Evolutionary conservation across 2,797 vertebrate genomes (phyloP).

Genomic region (Sebastes kiyomatsui): DNA sequence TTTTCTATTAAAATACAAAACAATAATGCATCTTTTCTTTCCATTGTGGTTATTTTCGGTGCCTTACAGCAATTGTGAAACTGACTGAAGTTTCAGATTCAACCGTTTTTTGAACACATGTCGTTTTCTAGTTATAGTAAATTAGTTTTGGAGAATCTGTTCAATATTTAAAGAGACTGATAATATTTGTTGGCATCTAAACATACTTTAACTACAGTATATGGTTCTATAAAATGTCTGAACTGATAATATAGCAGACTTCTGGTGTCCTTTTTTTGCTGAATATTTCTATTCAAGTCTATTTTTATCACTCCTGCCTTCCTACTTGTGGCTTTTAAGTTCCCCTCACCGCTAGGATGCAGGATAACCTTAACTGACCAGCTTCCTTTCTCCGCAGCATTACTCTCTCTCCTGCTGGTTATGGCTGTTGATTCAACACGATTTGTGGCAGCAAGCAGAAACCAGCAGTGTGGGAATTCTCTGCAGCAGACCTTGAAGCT

Average conservation of each 20-base stretch:
- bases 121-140: not conserved
- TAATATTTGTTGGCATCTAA: not conserved
- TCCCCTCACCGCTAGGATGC: constrained; percentile 32
- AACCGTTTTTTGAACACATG: not conserved
- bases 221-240: not conserved
- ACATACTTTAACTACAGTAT: not conserved
- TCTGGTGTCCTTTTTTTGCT: not conserved
- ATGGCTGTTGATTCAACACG: constrained; percentile 68
- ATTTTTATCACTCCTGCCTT: constrained; percentile 12
- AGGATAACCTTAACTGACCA: constrained; percentile 54
- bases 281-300: not conserved
- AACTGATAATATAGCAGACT: not conserved
- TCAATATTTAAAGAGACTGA: not conserved
- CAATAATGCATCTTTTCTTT: not conserved
- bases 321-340: constrained; percentile 54
- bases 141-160: not conserved
- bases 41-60: constrained; percentile 12
- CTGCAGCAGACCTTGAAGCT: constrained; percentile 65
- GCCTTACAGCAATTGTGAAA: constrained; percentile 19
- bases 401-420: constrained; percentile 76
- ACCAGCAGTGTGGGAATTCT: constrained; percentile 57
- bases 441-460: constrained; percentile 43
- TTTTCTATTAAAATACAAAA: not conserved
- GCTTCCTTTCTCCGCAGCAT: constrained; percentile 66
- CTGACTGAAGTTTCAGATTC: constrained; percentile 10